Conservation (phyloP, 23 tunicate species). For the Trididemnum nubilum region DNA sequence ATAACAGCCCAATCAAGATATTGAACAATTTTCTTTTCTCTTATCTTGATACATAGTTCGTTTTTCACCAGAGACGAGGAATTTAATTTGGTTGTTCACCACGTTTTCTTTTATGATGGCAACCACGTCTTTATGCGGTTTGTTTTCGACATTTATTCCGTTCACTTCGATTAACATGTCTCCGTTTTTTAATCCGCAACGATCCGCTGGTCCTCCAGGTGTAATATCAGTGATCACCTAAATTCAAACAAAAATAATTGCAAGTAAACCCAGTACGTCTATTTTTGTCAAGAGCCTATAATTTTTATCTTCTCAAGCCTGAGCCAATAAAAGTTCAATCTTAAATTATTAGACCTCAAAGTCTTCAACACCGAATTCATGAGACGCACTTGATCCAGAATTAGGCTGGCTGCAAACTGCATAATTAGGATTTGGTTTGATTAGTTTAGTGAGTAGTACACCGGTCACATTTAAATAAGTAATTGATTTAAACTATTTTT, state of each 20-base stretch:
- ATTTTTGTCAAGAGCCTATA: no score
- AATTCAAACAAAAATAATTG: not conserved
- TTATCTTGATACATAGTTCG: not conserved
- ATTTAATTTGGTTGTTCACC: constrained; percentile 29
- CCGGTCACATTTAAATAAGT: no score
- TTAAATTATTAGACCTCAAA: no score
- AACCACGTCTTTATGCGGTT: constrained; percentile 70
- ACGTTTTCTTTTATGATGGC: constrained; percentile 43
- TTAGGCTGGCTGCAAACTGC: no score
- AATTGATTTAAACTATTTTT: no score
- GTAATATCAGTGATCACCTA: constrained; percentile 13
- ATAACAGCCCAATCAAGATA: constrained; percentile 5
- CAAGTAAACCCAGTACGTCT: no score
- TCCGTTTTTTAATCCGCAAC: constrained; percentile 42
- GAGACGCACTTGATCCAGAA: no score
- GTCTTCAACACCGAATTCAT: no score
- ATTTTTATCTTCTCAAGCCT: no score
- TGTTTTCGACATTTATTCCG: constrained; percentile 51
- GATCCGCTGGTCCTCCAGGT: constrained; percentile 41
- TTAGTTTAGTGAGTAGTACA: no score
- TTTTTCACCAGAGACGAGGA: constrained; percentile 10
- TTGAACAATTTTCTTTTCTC: constrained; percentile 1
- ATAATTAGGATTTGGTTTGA: no score
- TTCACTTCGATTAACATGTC: constrained; percentile 83
- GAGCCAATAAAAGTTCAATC: no score